Conservation (phyloP, 2,113 vertebrate genomes). For the Climacteris rufus region DNA sequence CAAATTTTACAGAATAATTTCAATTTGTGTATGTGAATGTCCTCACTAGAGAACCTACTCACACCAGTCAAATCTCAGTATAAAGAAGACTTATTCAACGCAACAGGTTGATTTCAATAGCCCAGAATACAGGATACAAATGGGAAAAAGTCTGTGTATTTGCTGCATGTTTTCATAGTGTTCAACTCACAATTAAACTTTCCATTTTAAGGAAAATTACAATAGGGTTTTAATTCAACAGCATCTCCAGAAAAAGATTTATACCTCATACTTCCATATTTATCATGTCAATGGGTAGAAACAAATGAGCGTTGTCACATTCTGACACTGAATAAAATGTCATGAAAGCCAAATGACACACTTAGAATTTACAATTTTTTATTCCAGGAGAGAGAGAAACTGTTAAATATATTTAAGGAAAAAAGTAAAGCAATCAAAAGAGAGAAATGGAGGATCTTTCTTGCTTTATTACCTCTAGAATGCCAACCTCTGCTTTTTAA, state of each 20-base stretch:
- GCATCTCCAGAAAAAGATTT: not conserved
- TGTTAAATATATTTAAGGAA: not conserved
- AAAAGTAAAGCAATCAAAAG: not conserved
- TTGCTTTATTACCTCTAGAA: not conserved
- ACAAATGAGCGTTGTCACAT: not conserved
- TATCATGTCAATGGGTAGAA: not conserved
- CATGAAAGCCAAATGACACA: constrained; percentile 4
- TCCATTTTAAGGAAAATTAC: not conserved
- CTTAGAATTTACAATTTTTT: not conserved
- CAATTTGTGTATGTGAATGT: not conserved
- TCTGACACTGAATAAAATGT: constrained; percentile 25
- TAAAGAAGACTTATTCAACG: not conserved
- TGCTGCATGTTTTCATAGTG: not conserved
- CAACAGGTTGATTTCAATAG: constrained; percentile 15
- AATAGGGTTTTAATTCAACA: not conserved
- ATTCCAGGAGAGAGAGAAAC: not conserved
- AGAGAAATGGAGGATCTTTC: not conserved
- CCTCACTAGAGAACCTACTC: not conserved
- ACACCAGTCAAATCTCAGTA: not conserved
- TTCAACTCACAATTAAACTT: constrained; percentile 30
- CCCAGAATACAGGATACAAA: not conserved
- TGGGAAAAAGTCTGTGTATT: not conserved
- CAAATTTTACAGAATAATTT: not conserved
- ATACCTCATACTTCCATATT: not conserved
- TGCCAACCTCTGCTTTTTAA: not conserved